Base-by-base conservation (phyloP, 2,113 vertebrate species). In the Saimiri boliviensis region DNA sequence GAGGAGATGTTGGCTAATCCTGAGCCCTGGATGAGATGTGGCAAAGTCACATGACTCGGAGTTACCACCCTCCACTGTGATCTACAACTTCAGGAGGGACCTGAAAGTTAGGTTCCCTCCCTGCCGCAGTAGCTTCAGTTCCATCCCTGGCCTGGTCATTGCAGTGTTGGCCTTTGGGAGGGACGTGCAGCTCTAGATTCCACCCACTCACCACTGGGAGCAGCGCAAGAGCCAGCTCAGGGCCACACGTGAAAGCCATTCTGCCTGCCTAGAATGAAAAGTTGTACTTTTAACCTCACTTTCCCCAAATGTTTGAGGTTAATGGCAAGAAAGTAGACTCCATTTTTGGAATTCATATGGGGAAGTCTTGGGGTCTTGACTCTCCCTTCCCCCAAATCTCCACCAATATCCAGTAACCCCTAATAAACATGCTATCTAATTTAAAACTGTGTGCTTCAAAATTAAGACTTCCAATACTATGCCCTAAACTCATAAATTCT, bases 301-400 rank as follows among this genome's bases (percentile, higher is more conserved):
- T 91, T 30, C 49, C 27, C 37, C 25, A 35, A 23, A 35, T 68
- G 16, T 93, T 56, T 71, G 35, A 80, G 71, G 52, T 40, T 37
- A 88, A 35, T 20, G 30, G 47, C 45, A 80, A 70, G 68, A 94
- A 93, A 32, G 47, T 85, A 77, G 32, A 77, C 30, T 63, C 20
- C 54, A 0, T 79, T 60, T n/a, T 16, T 73, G 92, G n/a, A 68
- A 37, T 84, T 90, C 52, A 30, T 68, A 45, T 35, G 40, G 68
- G 32, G 23, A 93, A 85, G 42, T 2, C 79, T 49, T 77, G 25
- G 42, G 6, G 1, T 93, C 80, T 82, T 89, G 19, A 45, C 37
- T 68, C 12, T 27, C 27, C 27, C 9, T n/a, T 20, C 23, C 45
- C 8, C 27, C 20, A 45, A 42, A 25, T 90, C 17, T 63, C 49